Conservation (phyloP, 2,113 vertebrate genomes). For the Mungos mungo region DNA sequence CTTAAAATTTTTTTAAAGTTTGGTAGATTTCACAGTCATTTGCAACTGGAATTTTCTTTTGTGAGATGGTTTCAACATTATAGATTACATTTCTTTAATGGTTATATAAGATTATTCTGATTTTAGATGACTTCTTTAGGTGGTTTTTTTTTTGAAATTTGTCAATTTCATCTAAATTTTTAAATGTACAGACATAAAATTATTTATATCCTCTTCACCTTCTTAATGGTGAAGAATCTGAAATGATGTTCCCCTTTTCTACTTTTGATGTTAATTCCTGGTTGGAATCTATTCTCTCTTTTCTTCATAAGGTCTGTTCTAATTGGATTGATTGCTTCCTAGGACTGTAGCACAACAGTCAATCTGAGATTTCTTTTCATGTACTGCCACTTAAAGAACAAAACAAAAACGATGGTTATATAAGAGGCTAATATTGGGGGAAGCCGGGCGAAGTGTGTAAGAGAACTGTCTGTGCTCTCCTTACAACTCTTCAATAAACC, state of each 20-base stretch:
- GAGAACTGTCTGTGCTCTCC: background rate
- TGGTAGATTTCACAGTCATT: background rate
- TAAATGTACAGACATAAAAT: background rate
- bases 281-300: slow-evolving; percentile 11
- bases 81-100: slow-evolving; percentile 5
- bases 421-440: background rate
- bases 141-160: background rate
- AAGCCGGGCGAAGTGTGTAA: background rate
- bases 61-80: background rate
- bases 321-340: background rate
- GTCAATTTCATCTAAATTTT: background rate
- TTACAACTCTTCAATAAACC: background rate
- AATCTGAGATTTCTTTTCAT: background rate
- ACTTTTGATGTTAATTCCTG: slow-evolving; percentile 22
- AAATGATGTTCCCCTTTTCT: background rate
- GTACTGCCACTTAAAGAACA: background rate
- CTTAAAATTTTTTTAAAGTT: background rate
- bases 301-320: background rate
- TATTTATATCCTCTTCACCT: background rate
- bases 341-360: background rate
- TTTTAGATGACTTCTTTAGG: slow-evolving; percentile 1
- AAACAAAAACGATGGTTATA: background rate
- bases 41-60: background rate
- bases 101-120: background rate
- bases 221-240: slow-evolving; percentile 41